These are phyloP conservation scores for Drosophila orena DNA, from an alignment of 1,140 invertebrate genomes.

Conservation along the genomic window DNA sequence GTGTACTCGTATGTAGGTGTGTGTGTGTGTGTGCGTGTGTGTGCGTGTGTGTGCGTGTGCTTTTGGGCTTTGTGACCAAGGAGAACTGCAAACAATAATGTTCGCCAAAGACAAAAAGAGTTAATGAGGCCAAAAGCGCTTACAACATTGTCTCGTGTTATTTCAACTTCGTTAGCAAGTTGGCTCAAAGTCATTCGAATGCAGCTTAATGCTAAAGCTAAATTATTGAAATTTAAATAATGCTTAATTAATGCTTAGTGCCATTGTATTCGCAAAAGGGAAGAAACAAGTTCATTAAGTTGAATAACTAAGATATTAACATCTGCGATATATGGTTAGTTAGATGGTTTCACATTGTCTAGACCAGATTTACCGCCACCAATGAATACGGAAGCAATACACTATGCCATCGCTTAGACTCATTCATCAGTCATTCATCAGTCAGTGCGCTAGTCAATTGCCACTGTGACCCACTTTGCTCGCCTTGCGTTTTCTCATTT, in stretches of 20 bases:
- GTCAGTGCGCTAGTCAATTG: neutral
- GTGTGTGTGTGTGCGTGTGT: no score
- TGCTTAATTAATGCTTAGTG: no score
- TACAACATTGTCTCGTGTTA: conserved; percentile 1
- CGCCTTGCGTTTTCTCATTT: conserved; percentile 22
- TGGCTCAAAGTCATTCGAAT: no score
- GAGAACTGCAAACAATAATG: conserved; percentile 12
- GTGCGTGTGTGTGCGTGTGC: no score
- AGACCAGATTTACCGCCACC: neutral
- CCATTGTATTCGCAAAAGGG: no score
- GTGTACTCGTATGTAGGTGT: no score
- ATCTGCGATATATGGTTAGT: neutral
- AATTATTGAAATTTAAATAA: no score
- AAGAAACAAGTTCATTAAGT: no score
- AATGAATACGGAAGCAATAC: neutral
- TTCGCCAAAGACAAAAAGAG: conserved; percentile 6
- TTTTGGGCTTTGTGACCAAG: neutral
- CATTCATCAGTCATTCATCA: conserved; percentile 8
- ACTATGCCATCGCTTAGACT: neutral
- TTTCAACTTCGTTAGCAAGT: conserved; percentile 4
- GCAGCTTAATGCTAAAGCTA: no score
- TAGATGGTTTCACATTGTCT: no score
- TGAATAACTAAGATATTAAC: no score
- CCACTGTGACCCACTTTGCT: neutral
- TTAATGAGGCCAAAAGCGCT: conserved; percentile 5